Evolutionary conservation across 2,113 vertebrate species (phyloP).

Genomic region (Xenopus borealis): DNA sequence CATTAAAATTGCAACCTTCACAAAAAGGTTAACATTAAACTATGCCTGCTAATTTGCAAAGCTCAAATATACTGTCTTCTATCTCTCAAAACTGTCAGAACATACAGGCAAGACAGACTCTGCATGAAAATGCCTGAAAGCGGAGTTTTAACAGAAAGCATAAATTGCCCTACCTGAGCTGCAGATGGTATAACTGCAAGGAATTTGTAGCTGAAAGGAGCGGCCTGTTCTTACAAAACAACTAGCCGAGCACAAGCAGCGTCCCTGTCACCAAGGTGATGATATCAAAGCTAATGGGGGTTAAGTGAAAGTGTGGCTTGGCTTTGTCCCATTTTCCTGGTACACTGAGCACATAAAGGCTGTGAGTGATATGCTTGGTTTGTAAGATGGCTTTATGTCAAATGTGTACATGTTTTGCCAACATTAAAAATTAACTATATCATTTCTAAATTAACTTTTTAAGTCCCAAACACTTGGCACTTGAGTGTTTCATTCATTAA

Average conservation of each 20-base stretch:
- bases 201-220: conserved; percentile 56
- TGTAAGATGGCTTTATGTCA: neutral
- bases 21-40: too few relatives aligned
- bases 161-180: conserved; percentile 46
- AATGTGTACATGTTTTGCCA: neutral
- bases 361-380: conserved; percentile 36
- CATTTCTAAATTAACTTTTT: neutral
- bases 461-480: neutral
- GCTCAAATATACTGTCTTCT: too few relatives aligned
- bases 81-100: too few relatives aligned
- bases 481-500: too few relatives aligned
- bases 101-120: too few relatives aligned
- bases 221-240: conserved; percentile 54
- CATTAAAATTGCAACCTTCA: too few relatives aligned
- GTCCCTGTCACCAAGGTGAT: conserved; percentile 77
- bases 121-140: neutral
- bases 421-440: neutral
- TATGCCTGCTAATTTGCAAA: too few relatives aligned
- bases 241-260: conserved; percentile 55
- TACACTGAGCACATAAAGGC: conserved; percentile 32
- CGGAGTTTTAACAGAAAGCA: neutral
- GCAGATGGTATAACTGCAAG: conserved; percentile 32
- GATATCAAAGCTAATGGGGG: conserved; percentile 62
- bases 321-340: conserved; percentile 35
- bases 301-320: conserved; percentile 56